Evolutionary conservation across 1,140 invertebrate genomes (phyloP).

Genomic region (Rhynchophorus ferrugineus): DNA sequence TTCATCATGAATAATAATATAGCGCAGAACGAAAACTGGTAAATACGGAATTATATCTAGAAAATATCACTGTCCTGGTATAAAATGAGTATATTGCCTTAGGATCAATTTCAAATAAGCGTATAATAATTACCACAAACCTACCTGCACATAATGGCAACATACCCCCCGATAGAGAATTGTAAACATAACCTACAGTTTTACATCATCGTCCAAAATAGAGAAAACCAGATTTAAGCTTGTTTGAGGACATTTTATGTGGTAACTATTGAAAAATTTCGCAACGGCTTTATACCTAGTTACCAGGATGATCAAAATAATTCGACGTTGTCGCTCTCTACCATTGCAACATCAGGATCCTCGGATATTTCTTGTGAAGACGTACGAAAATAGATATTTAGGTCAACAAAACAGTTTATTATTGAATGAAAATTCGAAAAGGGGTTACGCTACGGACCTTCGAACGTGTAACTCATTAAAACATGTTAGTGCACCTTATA

Average conservation of each 20-base stretch:
- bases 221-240: slow-evolving; percentile 9
- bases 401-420: background rate
- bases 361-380: background rate
- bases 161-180: background rate
- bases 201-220: slow-evolving; percentile 19
- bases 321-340: background rate
- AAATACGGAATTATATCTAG: too few species aligned
- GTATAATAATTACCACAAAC: background rate
- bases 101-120: background rate
- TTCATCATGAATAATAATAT: too few species aligned
- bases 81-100: too few species aligned
- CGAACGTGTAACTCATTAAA: background rate
- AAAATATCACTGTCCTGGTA: too few species aligned
- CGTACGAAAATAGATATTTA: background rate
- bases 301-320: slow-evolving; percentile 19
- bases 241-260: background rate
- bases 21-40: too few species aligned
- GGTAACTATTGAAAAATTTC: slow-evolving; percentile 12
- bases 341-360: background rate
- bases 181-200: slow-evolving; percentile 22
- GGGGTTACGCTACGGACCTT: background rate
- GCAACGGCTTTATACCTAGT: slow-evolving; percentile 7
- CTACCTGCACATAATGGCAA: slow-evolving; percentile 6
- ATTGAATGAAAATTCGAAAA: background rate
- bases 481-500: background rate